Conservation (phyloP, 2,888 invertebrate species). For the Synergus laeviventris region DNA sequence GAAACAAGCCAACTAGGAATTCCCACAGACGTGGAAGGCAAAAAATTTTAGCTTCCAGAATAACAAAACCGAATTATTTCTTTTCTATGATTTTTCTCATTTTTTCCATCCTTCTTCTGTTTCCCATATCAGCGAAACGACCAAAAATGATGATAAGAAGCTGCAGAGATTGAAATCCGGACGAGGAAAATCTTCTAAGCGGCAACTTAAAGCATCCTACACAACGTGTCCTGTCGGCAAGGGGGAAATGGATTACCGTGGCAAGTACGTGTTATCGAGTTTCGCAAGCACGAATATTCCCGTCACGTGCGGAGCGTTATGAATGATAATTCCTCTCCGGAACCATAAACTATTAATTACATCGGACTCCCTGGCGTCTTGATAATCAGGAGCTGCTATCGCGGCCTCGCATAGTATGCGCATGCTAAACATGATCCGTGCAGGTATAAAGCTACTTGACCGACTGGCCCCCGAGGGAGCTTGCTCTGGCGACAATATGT, state of each 20-base stretch:
- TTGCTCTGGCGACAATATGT: slow-evolving; percentile 54
- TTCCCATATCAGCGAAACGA: too few relatives aligned
- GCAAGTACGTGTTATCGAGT: slow-evolving; percentile 54
- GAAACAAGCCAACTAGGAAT: background rate
- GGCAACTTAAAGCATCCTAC: slow-evolving; percentile 45
- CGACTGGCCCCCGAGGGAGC: slow-evolving; percentile 46
- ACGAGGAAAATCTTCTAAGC: background rate
- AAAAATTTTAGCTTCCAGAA: too few relatives aligned
- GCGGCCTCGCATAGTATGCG: slow-evolving; percentile 48
- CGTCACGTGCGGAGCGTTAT: slow-evolving; percentile 60
- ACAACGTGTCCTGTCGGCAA: slow-evolving; percentile 45
- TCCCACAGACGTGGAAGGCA: too few relatives aligned
- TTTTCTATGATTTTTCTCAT: too few relatives aligned
- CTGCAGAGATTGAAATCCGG: background rate
- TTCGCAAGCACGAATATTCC: slow-evolving; percentile 56
- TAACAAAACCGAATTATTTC: too few relatives aligned
- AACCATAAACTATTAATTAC: slow-evolving; percentile 67
- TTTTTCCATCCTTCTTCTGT: too few relatives aligned
- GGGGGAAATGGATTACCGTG: slow-evolving; percentile 42
- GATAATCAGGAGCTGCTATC: slow-evolving; percentile 61
- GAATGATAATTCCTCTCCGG: slow-evolving; percentile 63
- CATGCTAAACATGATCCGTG: slow-evolving; percentile 48
- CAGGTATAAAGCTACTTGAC: slow-evolving; percentile 43
- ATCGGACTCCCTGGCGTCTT: slow-evolving; percentile 53
- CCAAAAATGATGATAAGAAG: background rate